A percentile compares a stretch with the other conserved stretches of the same genome.
These are phyloP conservation scores for Chelmon rostratus DNA, from an alignment of 2,797 vertebrate species.

Conservation along the genomic window DNA sequence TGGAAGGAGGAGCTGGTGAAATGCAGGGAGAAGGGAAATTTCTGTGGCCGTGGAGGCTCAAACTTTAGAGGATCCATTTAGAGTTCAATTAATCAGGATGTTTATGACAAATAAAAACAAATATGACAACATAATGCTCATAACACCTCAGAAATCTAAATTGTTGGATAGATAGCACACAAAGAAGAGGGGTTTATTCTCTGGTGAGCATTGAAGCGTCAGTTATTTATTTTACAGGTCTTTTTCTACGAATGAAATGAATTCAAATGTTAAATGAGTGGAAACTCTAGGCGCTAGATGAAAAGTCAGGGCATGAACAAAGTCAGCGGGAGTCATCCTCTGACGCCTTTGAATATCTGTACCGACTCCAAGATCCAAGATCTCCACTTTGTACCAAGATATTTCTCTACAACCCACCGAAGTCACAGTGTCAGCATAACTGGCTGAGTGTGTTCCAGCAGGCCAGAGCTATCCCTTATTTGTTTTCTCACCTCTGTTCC, in stretches of 20 bases:
- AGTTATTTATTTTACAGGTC: neutral
- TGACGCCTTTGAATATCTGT: constrained; percentile 16
- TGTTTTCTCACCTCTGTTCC: constrained; percentile 29
- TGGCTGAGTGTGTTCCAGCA: constrained; percentile 12
- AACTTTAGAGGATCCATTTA: neutral
- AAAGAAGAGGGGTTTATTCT: neutral
- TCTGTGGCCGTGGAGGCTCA: neutral
- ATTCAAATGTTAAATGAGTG: no score
- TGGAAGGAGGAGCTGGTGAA: neutral
- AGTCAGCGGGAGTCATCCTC: constrained; percentile 1
- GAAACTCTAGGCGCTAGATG: no score
- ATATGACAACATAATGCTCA: neutral
- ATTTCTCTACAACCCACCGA: constrained; percentile 18
- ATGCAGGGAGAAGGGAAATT: neutral
- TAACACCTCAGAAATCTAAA: neutral
- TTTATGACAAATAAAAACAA: neutral
- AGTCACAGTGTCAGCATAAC: constrained; percentile 20
- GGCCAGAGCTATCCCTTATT: constrained; percentile 45
- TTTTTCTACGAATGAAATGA: neutral
- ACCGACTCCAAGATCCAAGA: neutral
- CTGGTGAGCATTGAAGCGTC: neutral
- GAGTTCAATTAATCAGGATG: neutral
- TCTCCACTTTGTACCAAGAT: no score
- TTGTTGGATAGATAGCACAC: neutral
- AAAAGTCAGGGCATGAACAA: neutral